These are phyloP conservation scores for Leptestheria dahalacensis DNA, from an alignment of 1,140 invertebrate species.

Conservation along the genomic window DNA sequence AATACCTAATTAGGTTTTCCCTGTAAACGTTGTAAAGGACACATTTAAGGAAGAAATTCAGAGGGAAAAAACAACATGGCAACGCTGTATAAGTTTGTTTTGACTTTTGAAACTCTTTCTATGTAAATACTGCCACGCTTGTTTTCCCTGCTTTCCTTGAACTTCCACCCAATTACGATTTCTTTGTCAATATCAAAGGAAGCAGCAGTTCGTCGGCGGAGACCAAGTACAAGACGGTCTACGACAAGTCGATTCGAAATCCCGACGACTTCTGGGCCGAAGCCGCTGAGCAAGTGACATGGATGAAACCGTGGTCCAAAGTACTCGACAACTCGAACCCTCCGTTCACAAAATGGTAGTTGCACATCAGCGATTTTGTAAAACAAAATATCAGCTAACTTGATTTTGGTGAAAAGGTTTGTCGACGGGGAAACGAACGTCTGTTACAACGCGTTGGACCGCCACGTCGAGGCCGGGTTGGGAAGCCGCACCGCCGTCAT, in stretches of 20 bases:
- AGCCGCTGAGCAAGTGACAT: constrained; percentile 50
- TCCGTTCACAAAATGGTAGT: constrained; percentile 80
- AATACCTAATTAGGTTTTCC: too few relatives aligned
- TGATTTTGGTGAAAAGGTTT: too few relatives aligned
- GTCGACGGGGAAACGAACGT: constrained; percentile 79
- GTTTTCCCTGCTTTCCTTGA: too few relatives aligned
- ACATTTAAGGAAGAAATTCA: too few relatives aligned
- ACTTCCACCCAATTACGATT: not conserved
- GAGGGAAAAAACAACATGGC: too few relatives aligned
- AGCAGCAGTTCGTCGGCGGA: not conserved
- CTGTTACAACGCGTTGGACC: constrained; percentile 81
- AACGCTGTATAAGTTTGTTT: too few relatives aligned
- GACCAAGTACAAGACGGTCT: constrained; percentile 25
- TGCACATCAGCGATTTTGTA: too few relatives aligned
- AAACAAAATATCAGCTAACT: too few relatives aligned
- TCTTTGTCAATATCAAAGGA: not conserved
- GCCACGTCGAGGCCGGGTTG: constrained; percentile 62
- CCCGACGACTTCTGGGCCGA: constrained; percentile 79
- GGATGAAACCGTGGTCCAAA: constrained; percentile 66
- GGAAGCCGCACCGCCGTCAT: constrained; percentile 68
- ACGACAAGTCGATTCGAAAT: constrained; percentile 52
- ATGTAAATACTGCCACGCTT: too few relatives aligned
- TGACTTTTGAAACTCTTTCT: too few relatives aligned
- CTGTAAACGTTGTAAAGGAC: too few relatives aligned
- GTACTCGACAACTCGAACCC: constrained; percentile 67